Conservation (phyloP, 2,113 vertebrate species). For the Dicrurus megarhynchus region DNA sequence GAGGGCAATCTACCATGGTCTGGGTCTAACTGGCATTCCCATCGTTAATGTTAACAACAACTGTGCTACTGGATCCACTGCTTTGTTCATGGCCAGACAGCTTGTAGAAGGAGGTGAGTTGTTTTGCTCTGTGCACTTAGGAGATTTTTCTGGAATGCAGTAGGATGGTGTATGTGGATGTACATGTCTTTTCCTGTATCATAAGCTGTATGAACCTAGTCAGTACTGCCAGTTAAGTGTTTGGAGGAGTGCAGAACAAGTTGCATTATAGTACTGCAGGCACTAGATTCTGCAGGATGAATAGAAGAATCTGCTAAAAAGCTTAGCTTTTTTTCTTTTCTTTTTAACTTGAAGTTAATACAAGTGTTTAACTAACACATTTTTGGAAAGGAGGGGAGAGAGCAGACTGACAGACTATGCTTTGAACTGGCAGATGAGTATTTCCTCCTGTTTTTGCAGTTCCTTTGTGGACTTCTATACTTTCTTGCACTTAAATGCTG, state of each 20-base stretch:
- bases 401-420: not conserved
- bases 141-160: not conserved
- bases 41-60: slow-evolving; percentile 97
- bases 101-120: slow-evolving; percentile 87
- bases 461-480: not conserved
- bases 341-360: not conserved
- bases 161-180: not conserved
- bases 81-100: slow-evolving; percentile 89
- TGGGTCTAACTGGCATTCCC: slow-evolving; percentile 94
- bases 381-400: not conserved
- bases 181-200: not conserved
- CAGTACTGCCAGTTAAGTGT: not conserved
- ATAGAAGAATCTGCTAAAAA: not conserved
- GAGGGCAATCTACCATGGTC: slow-evolving; percentile 90
- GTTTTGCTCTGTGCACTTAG: not conserved
- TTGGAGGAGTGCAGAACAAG: not conserved
- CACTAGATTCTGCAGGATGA: not conserved
- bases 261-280: not conserved
- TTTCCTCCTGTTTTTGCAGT: not conserved
- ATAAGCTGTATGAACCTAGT: not conserved
- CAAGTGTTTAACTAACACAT: not conserved
- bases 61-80: slow-evolving; percentile 94
- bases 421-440: not conserved
- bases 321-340: not conserved
- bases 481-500: not conserved